A percentile compares a stretch with the other conserved stretches of the same genome.
These are phyloP conservation scores for Lithophane socia DNA, from an alignment of 2,888 invertebrate species.

Conservation along the genomic window DNA sequence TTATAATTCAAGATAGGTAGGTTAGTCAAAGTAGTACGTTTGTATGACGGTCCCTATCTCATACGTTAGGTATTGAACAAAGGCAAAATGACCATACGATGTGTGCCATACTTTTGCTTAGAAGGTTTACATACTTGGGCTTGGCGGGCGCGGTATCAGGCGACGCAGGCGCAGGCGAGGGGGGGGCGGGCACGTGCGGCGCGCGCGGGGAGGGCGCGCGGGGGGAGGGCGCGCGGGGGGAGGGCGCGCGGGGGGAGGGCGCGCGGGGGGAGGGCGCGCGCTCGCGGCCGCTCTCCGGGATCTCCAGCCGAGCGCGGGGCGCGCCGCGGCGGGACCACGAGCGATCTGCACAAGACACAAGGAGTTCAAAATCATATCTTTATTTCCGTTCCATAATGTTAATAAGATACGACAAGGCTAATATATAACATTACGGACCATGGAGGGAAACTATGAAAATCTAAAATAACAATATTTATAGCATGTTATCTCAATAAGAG, in stretches of 20 bases:
- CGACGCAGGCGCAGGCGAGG: constrained; percentile 48
- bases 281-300: constrained; percentile 94
- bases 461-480: not conserved
- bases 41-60: not conserved
- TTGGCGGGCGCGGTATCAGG: constrained; percentile 74
- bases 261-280: constrained; percentile 86
- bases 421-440: not conserved
- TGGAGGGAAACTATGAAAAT: not conserved
- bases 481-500: too few relatives aligned
- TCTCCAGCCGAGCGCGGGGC: constrained; percentile 94
- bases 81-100: not conserved
- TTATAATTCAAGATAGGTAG: not conserved
- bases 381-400: not conserved
- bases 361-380: not conserved
- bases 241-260: constrained; percentile 83
- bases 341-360: constrained; percentile 90
- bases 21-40: not conserved
- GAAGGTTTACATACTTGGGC: constrained; percentile 79
- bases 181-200: constrained; percentile 65
- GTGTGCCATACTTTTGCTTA: not conserved
- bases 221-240: constrained; percentile 78
- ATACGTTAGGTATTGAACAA: not conserved
- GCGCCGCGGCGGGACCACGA: constrained; percentile 96
- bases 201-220: constrained; percentile 79
- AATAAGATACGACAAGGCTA: not conserved